Evolutionary conservation across 1,140 invertebrate genomes (phyloP).

Genomic region (Microplitis demolitor): DNA sequence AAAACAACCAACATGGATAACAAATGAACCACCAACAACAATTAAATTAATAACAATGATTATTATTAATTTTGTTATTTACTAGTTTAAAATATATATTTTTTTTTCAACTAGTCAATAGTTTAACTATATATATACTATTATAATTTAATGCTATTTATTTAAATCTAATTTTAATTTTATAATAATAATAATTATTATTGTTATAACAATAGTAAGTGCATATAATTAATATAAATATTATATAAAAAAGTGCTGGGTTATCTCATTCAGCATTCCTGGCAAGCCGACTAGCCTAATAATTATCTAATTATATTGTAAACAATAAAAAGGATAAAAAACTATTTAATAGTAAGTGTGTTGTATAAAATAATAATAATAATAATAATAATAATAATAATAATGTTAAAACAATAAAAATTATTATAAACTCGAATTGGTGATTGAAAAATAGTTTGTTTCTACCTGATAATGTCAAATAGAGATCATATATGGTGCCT

Average conservation of each 20-base stretch:
- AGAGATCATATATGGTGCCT: conserved; percentile 81
- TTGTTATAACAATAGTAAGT: too few species aligned
- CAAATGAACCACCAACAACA: too few species aligned
- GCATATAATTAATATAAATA: too few species aligned
- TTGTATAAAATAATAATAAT: conserved; percentile 7
- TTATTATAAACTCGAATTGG: conserved; percentile 35
- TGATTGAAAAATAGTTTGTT: conserved; percentile 45
- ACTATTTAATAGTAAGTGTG: neutral
- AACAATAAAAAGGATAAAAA: neutral
- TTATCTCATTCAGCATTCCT: conserved; percentile 46
- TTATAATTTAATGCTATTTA: too few species aligned
- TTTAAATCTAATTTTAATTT: too few species aligned
- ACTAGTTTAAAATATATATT: too few species aligned
- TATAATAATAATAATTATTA: too few species aligned
- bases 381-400: conserved; percentile 14
- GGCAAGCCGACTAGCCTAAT: conserved; percentile 36
- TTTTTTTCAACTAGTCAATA: too few species aligned
- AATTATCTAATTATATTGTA: conserved; percentile 26
- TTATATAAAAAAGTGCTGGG: conserved; percentile 33
- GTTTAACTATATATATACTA: too few species aligned
- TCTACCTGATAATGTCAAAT: conserved; percentile 85
- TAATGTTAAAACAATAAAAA: conserved; percentile 13
- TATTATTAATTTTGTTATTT: too few species aligned
- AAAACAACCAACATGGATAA: too few species aligned
- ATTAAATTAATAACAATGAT: too few species aligned